Evolutionary conservation across 2,888 invertebrate species (phyloP).

Genomic region (Onthophagus sagittarius): DNA sequence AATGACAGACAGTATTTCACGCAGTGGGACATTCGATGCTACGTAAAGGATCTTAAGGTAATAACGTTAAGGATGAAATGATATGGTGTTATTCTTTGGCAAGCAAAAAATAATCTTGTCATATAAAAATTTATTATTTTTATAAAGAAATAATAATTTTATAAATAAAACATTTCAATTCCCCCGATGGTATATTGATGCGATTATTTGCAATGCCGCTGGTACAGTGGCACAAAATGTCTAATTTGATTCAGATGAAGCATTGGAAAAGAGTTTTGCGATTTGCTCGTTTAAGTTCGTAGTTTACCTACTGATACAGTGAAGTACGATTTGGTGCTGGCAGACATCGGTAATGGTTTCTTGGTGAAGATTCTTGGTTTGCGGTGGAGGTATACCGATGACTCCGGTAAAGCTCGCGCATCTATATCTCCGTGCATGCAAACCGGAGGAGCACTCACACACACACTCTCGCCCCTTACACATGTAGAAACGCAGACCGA

Average conservation of each 20-base stretch:
- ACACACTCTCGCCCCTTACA: slow-evolving; percentile 21
- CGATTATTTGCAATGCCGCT: too few relatives aligned
- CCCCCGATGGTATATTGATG: not conserved
- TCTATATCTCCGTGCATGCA: not conserved
- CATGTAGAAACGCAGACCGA: slow-evolving; percentile 39
- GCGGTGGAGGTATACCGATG: not conserved
- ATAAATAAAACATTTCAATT: not conserved
- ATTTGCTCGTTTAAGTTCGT: too few relatives aligned
- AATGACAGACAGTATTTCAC: not conserved
- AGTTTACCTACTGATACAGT: not conserved
- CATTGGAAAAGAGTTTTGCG: too few relatives aligned
- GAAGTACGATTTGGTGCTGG: not conserved
- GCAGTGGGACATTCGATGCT: not conserved
- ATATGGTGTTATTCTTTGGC: not conserved
- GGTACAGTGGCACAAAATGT: too few relatives aligned
- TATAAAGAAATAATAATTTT: not conserved
- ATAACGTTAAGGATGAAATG: not conserved
- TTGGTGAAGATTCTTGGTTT: not conserved
- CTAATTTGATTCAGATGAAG: too few relatives aligned
- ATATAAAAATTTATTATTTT: too few relatives aligned
- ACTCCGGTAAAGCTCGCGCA: slow-evolving; percentile 1
- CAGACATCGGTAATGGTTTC: slow-evolving; percentile 15
- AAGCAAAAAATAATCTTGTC: too few relatives aligned
- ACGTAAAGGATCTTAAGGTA: not conserved
- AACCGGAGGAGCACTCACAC: not conserved